These are phyloP conservation scores for Ia io DNA, from an alignment of 2,113 vertebrate species.

Conservation along the genomic window DNA sequence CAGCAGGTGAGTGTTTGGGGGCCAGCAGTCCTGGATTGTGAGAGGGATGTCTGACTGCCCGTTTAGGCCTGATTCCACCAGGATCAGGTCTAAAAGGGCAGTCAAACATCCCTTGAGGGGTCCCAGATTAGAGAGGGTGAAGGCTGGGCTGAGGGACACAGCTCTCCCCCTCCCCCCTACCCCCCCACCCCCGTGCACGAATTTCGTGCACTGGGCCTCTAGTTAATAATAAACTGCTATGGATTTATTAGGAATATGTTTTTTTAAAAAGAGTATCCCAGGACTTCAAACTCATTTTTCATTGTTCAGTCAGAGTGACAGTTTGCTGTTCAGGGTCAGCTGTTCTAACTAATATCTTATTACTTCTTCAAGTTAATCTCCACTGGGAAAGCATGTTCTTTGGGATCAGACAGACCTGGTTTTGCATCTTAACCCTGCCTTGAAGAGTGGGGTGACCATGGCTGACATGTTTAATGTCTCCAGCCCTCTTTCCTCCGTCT, in stretches of 20 bases:
- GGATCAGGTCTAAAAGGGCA: no score
- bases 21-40: no score
- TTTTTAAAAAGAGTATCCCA: not conserved
- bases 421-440: constrained; percentile 8
- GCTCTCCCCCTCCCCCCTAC: no score
- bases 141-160: no score
- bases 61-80: no score
- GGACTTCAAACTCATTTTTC: not conserved
- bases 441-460: not conserved
- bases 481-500: not conserved
- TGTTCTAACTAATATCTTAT: not conserved
- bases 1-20: no score
- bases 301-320: not conserved
- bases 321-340: not conserved
- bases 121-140: no score
- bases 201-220: no score
- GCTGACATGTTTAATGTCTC: not conserved
- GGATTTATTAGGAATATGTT: not conserved
- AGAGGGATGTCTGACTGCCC: no score
- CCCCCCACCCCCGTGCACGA: no score
- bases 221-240: not conserved
- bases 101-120: no score
- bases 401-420: not conserved
- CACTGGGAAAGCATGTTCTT: not conserved
- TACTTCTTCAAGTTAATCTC: not conserved